These are phyloP conservation scores for Rhodeus uyekii DNA, from an alignment of 2,797 vertebrate species.

Conservation along the genomic window DNA sequence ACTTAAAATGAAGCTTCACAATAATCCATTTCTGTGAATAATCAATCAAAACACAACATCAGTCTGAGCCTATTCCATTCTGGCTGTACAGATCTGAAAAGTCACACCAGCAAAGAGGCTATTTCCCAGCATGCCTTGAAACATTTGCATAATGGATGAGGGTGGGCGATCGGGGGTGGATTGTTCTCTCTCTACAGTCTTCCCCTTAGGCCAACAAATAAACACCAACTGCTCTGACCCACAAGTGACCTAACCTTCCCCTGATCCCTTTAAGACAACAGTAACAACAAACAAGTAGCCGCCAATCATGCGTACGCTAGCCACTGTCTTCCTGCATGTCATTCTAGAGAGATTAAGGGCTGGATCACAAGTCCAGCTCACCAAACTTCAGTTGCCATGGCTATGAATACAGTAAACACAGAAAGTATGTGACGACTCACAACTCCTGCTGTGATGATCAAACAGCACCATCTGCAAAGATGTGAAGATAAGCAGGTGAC, in stretches of 20 bases:
- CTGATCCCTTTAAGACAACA: conserved; percentile 13
- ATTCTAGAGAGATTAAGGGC: conserved; percentile 23
- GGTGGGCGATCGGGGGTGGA: background rate
- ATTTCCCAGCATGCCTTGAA: conserved; percentile 5
- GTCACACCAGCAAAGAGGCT: background rate
- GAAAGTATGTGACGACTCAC: conserved; percentile 48
- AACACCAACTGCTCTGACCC: conserved; percentile 41
- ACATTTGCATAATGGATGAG: background rate
- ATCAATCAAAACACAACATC: background rate
- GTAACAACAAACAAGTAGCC: conserved; percentile 1
- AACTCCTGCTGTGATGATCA: conserved; percentile 40
- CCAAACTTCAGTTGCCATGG: conserved; percentile 43
- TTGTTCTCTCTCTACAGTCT: background rate
- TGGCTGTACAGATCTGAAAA: background rate
- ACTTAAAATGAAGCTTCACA: background rate
- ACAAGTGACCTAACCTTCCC: conserved; percentile 13
- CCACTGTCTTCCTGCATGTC: background rate
- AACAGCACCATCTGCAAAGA: background rate
- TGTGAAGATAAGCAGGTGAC: conserved; percentile 12
- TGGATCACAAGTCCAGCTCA: conserved; percentile 45
- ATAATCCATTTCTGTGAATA: background rate
- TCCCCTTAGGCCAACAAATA: conserved; percentile 14
- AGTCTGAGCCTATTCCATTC: background rate
- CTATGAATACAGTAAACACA: conserved; percentile 2
- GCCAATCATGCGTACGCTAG: background rate